Percentiles rank a stretch among this genome's conserved stretches.
These are phyloP conservation scores for Temnothorax rugatulus DNA, from an alignment of 2,888 invertebrate genomes.

Conservation along the genomic window DNA sequence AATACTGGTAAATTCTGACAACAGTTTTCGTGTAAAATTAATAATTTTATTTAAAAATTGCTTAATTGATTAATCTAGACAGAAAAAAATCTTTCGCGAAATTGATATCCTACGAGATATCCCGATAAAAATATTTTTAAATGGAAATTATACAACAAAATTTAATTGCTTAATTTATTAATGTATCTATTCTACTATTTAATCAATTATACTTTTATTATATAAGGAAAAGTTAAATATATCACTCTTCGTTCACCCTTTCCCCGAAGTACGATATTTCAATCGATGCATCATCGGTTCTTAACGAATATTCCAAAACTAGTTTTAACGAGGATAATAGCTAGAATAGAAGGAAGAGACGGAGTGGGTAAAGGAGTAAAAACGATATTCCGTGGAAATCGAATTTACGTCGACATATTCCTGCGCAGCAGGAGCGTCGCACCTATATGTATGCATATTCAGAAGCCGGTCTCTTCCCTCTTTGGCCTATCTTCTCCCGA, in stretches of 20 bases:
- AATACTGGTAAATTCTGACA: not conserved
- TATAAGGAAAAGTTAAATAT: not conserved
- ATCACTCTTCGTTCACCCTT: not conserved
- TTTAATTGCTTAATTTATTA: not conserved
- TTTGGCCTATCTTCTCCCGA: not conserved
- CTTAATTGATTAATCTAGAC: not conserved
- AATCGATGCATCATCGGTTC: not conserved
- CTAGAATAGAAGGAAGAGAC: not conserved
- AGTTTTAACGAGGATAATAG: constrained; percentile 3
- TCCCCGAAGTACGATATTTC: not conserved
- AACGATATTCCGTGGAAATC: constrained; percentile 12
- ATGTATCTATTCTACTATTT: not conserved
- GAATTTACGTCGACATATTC: not conserved
- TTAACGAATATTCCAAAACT: constrained; percentile 11
- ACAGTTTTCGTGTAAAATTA: not conserved
- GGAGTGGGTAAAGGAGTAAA: not conserved
- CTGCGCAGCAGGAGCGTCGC: not conserved
- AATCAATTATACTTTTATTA: not conserved
- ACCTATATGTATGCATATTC: not conserved
- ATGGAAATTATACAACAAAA: not conserved
- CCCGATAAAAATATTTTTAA: not conserved
- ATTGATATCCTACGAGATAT: not conserved
- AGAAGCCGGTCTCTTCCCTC: not conserved
- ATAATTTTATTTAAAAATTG: not conserved
- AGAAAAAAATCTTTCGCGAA: not conserved